Base-by-base conservation (phyloP, 2,888 invertebrate genomes). In the Merodon equestris region DNA sequence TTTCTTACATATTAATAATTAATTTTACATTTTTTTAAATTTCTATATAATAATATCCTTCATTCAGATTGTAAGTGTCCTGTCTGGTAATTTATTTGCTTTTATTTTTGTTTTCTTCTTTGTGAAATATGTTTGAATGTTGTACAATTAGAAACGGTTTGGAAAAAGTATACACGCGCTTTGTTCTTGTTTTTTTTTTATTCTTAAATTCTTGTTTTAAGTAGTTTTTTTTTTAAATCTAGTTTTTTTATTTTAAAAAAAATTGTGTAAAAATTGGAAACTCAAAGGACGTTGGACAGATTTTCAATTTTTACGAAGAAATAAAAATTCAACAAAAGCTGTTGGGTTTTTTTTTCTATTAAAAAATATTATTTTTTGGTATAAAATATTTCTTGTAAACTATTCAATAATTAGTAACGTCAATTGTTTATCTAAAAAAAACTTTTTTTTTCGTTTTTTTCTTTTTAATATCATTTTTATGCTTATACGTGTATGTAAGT, bases 31-130 rank as follows among this genome's bases (percentile, higher is more conserved):
- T 47, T 50, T 45, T 14, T 54, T 42, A 40, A 54, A 45, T 64
- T 48, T 53, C 50, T 70, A 57, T 51, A 51, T 61, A 72, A 64
- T 72, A 64, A 70, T 75, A 71, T 66, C 54, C 56, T 72, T 66
- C 54, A 44, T 63, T 76, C 19, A 72, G 72, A 72, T 66, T 72
- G 72, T 76, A 58, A 72, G 72, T 67, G 76, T 72, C 51, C 54
- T 61, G 60, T 76, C 64, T 64, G 14, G 48, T 56, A 27, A 36
- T 54, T 71, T 58, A 34, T 58, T 71, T 36, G 47, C 38, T 53
- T 66, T 9, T 38, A 51, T n/a, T 42, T 50, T 57, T 53, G 45
- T 61, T 45, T 44, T 45, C 50, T 64, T 38, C 0, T 34, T 57
- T 64, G 51, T 48, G 27, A 48, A 54, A 70, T 61, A 66, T 60